Base-by-base conservation (phyloP, 2,888 invertebrate genomes). In the Melanostoma scalare region DNA sequence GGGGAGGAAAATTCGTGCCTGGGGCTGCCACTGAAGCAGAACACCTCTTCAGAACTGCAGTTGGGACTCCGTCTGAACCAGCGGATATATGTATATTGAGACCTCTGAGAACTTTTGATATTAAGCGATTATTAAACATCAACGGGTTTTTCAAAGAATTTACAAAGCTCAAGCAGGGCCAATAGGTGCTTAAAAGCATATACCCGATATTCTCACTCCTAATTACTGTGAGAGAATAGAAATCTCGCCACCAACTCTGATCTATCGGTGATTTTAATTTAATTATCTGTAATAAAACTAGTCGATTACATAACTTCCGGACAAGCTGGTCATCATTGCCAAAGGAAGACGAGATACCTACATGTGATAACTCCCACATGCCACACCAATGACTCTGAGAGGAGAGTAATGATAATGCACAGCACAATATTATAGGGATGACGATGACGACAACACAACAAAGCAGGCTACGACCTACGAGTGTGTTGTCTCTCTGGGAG, bases 251-350 rank as follows among this genome's bases (percentile, higher is more conserved):
- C 20, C 20, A 46, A 53, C 38, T 33, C 55, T 35, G 33, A 61
- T 31, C 58, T 46, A 58, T 60, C 52, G 53, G 65, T 69, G 60
- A 74, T 63, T 79, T 68, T 74, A 46, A 72, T 63, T 81, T 72
- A 81, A 77, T 77, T 72, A 81, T 72, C 46, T 76, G 56, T 63
- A 77, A 81, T 72, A 77, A 72, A 77, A 48, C 67, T 42, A 20
- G 72, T 68, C 72, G 76, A 76, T 76, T 81, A 72, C 42, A 75
- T 55, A 10, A 31, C 20, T 42, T 36, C 61, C 10, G 74, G 52
- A 68, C 68, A 79, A 68, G 75, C 52, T 76, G 76, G 8, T 44
- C 48, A 60, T 72, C 61, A 68, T 67, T 67, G 61, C 56, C 42
- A 31, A 31, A 44, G 44, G 58, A 60, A 61, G 44, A 68, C 42